Evolutionary conservation across 1,140 invertebrate species (phyloP), one percentile per base, ranked within the genome.

Genomic region (Zaprionus capensis): DNA sequence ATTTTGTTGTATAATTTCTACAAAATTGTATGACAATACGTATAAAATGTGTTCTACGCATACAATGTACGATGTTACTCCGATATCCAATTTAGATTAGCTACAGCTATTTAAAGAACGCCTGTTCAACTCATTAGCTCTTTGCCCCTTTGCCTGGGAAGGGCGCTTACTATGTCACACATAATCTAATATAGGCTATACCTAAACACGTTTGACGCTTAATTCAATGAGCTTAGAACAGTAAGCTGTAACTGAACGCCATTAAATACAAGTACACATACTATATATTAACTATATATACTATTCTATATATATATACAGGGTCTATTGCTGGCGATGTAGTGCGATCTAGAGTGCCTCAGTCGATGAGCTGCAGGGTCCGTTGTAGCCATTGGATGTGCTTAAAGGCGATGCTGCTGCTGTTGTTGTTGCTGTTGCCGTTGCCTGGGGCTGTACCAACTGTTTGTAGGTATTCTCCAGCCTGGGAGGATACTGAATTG

Each of bases 311-410:
- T 26, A 41, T 7, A 34, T 57, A 17, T 46, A 63, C 53, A 70
- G 55, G 68, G 51, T 57, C 44, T 64, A 73, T 6, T 55, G 41
- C 44, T 51, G 61, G 41, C 53, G 58, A 74, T 38, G 57, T 71
- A 49, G 57, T 63, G 66, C 44, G 59, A 34, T 80, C 80, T 85
- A 92, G 62, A 91, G 81, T 65, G 90, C 86, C 81, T 92, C 91
- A 82, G 84, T 86, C 78, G 90, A 92, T 65, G 91, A 92, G 76
- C 78, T 91, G 84, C 91, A 92, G 56, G 91, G 91, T 59, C 91
- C 91, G n/a, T 82, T 90, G 63, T 91, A 92, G 51, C 90, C 91
- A 46, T 76, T 87, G 14, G 20, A 36, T 55, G 41, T 26, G 20
- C 20, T 24, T 34, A 56, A 49, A 46, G 70, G 67, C 65, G 63